Percentiles rank a stretch among this genome's conserved stretches.
Evolutionary conservation across 2,888 invertebrate species (phyloP).

Genomic region (Elegia similella): DNA sequence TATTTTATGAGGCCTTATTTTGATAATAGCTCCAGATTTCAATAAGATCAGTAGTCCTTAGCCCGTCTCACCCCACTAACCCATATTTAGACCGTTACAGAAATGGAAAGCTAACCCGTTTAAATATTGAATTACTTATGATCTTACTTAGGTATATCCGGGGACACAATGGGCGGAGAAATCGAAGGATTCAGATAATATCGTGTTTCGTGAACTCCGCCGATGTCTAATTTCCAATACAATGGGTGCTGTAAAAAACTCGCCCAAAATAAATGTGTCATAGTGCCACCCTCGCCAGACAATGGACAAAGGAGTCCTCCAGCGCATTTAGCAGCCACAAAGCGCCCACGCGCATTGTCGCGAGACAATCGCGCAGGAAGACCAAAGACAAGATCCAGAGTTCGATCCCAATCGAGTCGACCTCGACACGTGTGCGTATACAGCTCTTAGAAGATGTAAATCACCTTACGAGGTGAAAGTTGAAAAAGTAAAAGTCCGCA

Average conservation of each 20-base stretch:
- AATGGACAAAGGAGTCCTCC: constrained; percentile 71
- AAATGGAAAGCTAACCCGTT: constrained; percentile 26
- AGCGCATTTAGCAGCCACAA: constrained; percentile 36
- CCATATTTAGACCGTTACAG: neutral
- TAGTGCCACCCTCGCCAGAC: constrained; percentile 77
- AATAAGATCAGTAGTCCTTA: too few relatives aligned
- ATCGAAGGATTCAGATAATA: constrained; percentile 65
- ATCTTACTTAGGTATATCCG: constrained; percentile 39
- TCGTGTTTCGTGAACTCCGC: constrained; percentile 75
- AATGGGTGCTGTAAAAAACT: constrained; percentile 76
- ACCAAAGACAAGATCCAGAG: constrained; percentile 24
- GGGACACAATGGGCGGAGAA: constrained; percentile 56
- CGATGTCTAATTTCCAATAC: constrained; percentile 79
- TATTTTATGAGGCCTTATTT: too few relatives aligned
- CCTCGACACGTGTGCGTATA: constrained; percentile 39
- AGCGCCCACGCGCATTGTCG: constrained; percentile 65
- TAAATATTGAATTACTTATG: constrained; percentile 31
- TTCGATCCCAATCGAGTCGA: constrained; percentile 47
- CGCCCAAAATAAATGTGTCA: constrained; percentile 79
- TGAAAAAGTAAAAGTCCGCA: constrained; percentile 80
- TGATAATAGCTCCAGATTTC: too few relatives aligned
- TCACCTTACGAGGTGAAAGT: constrained; percentile 76
- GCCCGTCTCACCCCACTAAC: neutral
- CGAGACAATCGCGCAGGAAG: constrained; percentile 58
- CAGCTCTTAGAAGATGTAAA: constrained; percentile 60